Percentiles rank a stretch among this genome's conserved stretches.
Conservation (phyloP, 2,113 vertebrate species). For the Canis aureus region DNA sequence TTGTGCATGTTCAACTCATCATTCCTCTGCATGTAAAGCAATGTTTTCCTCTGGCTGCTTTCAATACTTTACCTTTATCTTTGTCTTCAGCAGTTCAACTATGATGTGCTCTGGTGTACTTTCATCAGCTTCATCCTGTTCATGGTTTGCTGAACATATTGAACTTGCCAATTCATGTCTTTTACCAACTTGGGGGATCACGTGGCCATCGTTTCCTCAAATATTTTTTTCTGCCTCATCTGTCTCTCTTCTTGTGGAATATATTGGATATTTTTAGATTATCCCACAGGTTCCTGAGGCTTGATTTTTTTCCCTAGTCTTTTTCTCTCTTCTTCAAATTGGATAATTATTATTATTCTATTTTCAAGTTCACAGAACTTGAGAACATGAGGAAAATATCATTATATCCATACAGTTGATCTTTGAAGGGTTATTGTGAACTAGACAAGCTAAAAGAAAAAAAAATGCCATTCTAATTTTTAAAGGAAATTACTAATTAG, state of each 20-base stretch:
- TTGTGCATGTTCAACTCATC: neutral
- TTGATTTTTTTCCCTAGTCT: neutral
- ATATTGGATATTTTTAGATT: neutral
- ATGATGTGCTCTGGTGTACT: neutral
- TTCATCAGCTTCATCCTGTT: neutral
- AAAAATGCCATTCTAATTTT: neutral
- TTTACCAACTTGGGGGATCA: neutral
- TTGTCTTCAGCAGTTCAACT: neutral
- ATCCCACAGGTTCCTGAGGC: neutral
- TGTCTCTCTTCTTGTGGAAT: neutral
- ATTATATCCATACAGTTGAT: neutral
- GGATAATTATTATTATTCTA: neutral
- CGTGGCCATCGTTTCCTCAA: neutral
- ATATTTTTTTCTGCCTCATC: neutral
- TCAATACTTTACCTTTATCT: neutral
- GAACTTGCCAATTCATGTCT: neutral
- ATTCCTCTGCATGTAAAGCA: too few relatives aligned
- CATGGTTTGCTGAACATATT: neutral
- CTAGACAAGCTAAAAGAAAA: neutral
- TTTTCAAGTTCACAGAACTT: conserved; percentile 33
- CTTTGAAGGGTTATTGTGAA: neutral
- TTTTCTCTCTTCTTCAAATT: conserved; percentile 24
- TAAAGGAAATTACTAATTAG: neutral
- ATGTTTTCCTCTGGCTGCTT: neutral
- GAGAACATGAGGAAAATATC: neutral